phyloP scores from a whole-genome alignment of 2,888 invertebrate species.

The Drosophila picticornis region DNA sequence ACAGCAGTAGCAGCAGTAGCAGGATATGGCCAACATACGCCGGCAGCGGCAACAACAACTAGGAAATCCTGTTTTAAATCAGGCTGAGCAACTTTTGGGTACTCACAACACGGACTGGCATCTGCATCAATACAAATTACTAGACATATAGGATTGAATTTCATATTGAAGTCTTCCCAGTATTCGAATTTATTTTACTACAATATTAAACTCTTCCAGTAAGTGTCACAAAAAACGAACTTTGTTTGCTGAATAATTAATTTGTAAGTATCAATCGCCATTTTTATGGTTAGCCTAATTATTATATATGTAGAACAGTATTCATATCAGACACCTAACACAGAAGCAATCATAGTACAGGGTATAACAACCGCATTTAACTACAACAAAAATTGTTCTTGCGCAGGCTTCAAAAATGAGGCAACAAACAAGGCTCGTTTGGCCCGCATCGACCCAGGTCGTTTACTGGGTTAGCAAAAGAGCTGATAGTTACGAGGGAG shows the following conservation, averaged over 20 bases:
- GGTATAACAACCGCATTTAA: conserved; percentile 33
- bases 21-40: conserved; percentile 48
- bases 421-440: conserved; percentile 60
- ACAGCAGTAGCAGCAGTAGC: background rate
- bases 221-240: background rate
- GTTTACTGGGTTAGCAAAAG: conserved; percentile 33
- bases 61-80: conserved; percentile 1
- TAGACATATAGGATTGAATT: background rate
- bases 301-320: background rate
- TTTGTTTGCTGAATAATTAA: background rate
- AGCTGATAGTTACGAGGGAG: conserved; percentile 3
- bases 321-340: background rate
- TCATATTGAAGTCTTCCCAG: background rate
- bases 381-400: conserved; percentile 27
- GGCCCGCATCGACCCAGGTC: conserved; percentile 50
- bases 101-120: background rate
- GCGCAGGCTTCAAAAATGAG: conserved; percentile 51
- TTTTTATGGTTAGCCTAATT: background rate
- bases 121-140: background rate
- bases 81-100: background rate
- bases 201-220: background rate
- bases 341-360: conserved; percentile 7
- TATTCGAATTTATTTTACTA: background rate
- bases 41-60: conserved; percentile 34
- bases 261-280: background rate